Evolutionary conservation across 2,888 invertebrate species (phyloP), one percentile per base, ranked within the genome.

Genomic region (Drosophila percnosoma): DNA sequence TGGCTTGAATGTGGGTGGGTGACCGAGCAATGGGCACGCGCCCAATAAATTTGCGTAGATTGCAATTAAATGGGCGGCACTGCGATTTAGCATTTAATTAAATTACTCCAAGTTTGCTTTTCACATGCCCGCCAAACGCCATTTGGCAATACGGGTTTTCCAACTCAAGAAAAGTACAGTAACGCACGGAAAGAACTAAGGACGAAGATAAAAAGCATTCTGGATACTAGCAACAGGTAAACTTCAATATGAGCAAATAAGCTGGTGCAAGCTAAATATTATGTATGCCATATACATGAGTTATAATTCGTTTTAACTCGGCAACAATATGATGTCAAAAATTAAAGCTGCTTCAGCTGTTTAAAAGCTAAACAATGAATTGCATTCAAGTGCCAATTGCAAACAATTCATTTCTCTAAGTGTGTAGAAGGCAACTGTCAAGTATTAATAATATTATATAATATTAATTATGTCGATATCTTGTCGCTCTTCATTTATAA

Each of bases 21-120:
- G 75, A 74, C 75, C 78, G 64, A 72, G 68, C 73, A 54, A 63
- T 86, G 61, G 71, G 83, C 83, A 83, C 83, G 83, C 76, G 31
- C 71, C 77, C 52, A 80, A 82, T 83, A 81, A 85, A 84, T 83
- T 76, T 65, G 59, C 27, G 33, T 52, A 61, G 61, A 72, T 54
- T 71, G 66, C 69, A 80, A 73, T 80, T 76, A 78, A 76, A 75
- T 53, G 80, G 65, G 65, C 62, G 62, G 40, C 65, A 66, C 63
- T 75, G 68, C 68, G 75, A 72, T 73, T 75, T 64, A 1, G 73
- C 68, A 64, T 75, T 80, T 76, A 79, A 80, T 79, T 79, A 80
- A 79, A 79, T 72, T 59, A 69, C 40, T 24, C 45, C 51, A 68
- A 38, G 40, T 15, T 24, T 15, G 36, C 33, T n/a, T 33, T 49